Evolutionary conservation across 2,113 vertebrate species (phyloP), one percentile per base, ranked within the genome.

Genomic region (Pica pica): DNA sequence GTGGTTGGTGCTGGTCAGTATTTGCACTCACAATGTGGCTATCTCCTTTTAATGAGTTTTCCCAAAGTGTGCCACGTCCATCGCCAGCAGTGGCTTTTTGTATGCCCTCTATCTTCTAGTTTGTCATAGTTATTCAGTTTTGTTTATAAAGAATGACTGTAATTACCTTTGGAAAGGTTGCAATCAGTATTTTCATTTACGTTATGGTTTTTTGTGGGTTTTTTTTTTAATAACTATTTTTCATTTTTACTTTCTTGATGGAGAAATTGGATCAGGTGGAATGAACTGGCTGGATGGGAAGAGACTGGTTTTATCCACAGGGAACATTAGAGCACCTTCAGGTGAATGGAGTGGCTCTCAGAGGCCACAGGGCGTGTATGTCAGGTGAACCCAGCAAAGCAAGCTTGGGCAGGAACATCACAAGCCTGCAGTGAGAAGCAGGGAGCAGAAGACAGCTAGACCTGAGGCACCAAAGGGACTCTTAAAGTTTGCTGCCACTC

Each of bases 121-220:
- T 35, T 84, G 13, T 88, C 47, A 42, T 14, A 44, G 31, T 85
- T 81, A 26, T 0, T 77, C 61, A 23, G 8, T 50, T 86, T 83
- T 65, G 37, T 14, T 69, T 86, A 16, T 78, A 41, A 59, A 57
- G 23, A 85, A 37, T 33, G 15, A 44, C 15, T 1, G 0, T 82
- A 68, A 53, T 64, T 82, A n/a, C 17, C 9, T 86, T 65, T 50
- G 11, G 19, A 81, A 87, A 49, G 16, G 9, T 68, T 87, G 19
- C 11, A 4, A 8, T 53, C 31, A 33, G 18, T 81, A 41, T 80
- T 63, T 77, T 55, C 41, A 61, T 87, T 41, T 55, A 23, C 23
- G 10, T 3, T 56, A 3, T 3, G 3, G 0, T 13, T 53, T 83
- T 57, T 60, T 31, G 16, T 44, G 7, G 17, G 2, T 19, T 16